Evolutionary conservation across 2,113 vertebrate species (phyloP).

Genomic region (Labeo catla): DNA sequence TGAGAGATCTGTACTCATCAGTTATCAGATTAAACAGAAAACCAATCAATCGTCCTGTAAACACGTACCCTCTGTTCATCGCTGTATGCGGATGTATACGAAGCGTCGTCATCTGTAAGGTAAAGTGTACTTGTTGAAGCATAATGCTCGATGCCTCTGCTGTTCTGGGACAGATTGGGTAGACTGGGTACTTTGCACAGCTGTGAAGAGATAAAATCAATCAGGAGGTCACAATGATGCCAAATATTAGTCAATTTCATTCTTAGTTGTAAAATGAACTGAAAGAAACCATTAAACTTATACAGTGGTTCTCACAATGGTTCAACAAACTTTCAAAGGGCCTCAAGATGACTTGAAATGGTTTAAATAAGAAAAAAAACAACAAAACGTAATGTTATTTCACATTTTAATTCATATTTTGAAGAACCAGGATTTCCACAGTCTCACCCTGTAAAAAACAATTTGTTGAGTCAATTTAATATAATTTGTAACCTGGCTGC

Average conservation of each 20-base stretch:
- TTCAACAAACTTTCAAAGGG: no score
- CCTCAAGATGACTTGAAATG: no score
- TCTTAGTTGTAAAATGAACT: background rate
- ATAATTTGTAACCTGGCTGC: no score
- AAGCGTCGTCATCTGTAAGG: conserved; percentile 65
- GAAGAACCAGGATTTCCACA: no score
- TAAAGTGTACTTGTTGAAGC: background rate
- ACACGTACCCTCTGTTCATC: conserved; percentile 61
- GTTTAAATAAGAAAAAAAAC: no score
- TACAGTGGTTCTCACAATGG: no score
- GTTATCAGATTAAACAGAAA: conserved; percentile 17
- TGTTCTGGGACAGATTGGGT: conserved; percentile 72
- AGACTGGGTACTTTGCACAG: conserved; percentile 76
- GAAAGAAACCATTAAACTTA: background rate
- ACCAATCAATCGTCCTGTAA: background rate
- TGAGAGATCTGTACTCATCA: background rate
- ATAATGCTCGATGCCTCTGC: conserved; percentile 67
- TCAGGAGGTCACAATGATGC: no score
- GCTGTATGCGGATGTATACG: conserved; percentile 62
- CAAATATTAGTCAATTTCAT: background rate
- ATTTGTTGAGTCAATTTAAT: no score
- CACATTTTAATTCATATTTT: no score
- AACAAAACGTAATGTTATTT: no score
- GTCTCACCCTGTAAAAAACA: no score
- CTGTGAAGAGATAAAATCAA: conserved; percentile 64